Evolutionary conservation across 2,888 invertebrate genomes (phyloP).

Genomic region (Patella pellucida): DNA sequence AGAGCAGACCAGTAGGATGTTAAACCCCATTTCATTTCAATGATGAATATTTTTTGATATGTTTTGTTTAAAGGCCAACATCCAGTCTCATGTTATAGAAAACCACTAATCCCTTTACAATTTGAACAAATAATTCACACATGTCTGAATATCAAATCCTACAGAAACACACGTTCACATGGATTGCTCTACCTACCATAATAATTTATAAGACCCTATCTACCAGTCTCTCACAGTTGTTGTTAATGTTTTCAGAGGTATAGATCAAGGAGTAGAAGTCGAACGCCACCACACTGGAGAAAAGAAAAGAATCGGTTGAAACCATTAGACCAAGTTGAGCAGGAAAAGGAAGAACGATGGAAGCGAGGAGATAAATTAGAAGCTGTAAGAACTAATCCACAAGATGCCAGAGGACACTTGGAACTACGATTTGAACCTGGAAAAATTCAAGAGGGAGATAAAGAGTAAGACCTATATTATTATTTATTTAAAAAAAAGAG

Average conservation of each 20-base stretch:
- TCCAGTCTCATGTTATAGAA: no score
- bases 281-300: conserved; percentile 95
- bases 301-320: conserved; percentile 40
- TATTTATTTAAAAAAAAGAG: not conserved
- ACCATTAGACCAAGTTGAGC: conserved; percentile 25
- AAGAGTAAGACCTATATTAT: conserved; percentile 26
- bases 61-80: no score
- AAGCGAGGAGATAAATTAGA: conserved; percentile 38
- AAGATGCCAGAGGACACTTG: conserved; percentile 7
- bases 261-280: conserved; percentile 80
- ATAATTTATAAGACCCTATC: no score
- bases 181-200: no score
- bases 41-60: not conserved
- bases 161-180: no score
- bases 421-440: conserved; percentile 15
- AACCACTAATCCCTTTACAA: no score
- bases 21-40: not conserved
- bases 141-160: no score
- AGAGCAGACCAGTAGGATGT: no score
- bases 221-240: no score
- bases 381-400: conserved; percentile 8
- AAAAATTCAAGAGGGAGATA: conserved; percentile 20
- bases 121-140: no score
- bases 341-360: conserved; percentile 33
- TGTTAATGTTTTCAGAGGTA: conserved; percentile 30